Evolutionary conservation across 2,888 invertebrate genomes (phyloP).

Genomic region (Hemithea aestivaria): DNA sequence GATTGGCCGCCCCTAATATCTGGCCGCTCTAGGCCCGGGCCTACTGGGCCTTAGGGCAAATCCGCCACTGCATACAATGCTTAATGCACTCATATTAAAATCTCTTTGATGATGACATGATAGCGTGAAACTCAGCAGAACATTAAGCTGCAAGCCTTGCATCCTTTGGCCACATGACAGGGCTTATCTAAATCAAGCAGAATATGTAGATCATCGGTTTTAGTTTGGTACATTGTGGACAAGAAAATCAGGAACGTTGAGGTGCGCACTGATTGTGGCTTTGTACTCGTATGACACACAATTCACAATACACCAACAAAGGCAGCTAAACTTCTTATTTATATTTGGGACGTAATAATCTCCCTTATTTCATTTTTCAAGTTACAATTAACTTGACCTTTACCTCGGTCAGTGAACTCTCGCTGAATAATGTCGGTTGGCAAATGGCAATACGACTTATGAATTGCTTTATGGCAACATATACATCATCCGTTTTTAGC

Average conservation of each 20-base stretch:
- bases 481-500: constrained; percentile 12
- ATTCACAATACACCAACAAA: constrained; percentile 20
- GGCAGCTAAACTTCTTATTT: constrained; percentile 5
- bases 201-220: constrained; percentile 1
- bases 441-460: constrained; percentile 22
- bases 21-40: too few species aligned
- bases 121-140: too few species aligned
- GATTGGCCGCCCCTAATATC: too few species aligned
- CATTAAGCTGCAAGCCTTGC: neutral
- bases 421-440: constrained; percentile 35
- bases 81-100: too few species aligned
- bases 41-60: too few species aligned
- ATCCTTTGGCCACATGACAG: neutral
- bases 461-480: constrained; percentile 22
- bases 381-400: constrained; percentile 50
- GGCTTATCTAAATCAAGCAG: neutral
- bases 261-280: constrained; percentile 10
- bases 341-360: too few species aligned
- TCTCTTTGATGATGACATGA: too few species aligned
- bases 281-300: constrained; percentile 17
- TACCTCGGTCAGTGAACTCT: constrained; percentile 41
- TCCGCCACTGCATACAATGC: too few species aligned
- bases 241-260: neutral
- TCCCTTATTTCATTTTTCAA: constrained; percentile 19
- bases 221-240: neutral